A percentile compares a stretch with the other conserved stretches of the same genome.
phyloP scores from a whole-genome alignment of 2,113 vertebrate species.

The Progne subis region DNA sequence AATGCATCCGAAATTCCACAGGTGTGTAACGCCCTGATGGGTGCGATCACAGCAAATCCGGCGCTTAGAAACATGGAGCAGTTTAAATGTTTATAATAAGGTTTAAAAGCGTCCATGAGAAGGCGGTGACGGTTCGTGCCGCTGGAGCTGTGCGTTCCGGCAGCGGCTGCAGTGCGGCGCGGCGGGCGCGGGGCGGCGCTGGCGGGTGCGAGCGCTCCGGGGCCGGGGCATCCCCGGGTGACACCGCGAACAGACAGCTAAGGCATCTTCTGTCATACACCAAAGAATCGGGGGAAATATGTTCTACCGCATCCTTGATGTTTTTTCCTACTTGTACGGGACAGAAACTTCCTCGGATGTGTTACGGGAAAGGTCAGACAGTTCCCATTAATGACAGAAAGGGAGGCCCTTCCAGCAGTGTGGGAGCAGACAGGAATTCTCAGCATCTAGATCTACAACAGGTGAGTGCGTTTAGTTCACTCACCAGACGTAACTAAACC shows the following conservation, averaged over 20 bases:
- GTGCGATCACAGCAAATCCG: background rate
- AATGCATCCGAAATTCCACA: accelerated
- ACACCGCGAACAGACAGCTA: too few relatives aligned
- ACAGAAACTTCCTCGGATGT: background rate
- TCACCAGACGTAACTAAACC: background rate
- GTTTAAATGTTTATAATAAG: background rate
- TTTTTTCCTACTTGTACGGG: background rate
- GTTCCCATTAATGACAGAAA: accelerated
- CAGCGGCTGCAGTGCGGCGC: background rate
- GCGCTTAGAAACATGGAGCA: background rate
- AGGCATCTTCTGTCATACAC: background rate
- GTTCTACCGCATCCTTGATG: background rate
- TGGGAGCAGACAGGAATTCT: background rate
- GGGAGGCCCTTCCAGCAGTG: accelerated
- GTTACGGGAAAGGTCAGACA: accelerated
- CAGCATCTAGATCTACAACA: too few relatives aligned
- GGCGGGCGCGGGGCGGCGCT: background rate
- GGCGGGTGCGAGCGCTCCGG: background rate
- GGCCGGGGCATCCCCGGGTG: accelerated
- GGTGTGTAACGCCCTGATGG: background rate
- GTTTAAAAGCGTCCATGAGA: accelerated
- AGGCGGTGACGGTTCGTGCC: accelerated
- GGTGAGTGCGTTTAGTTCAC: background rate
- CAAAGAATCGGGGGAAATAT: background rate
- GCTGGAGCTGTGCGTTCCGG: background rate